These are phyloP conservation scores for Ceratosolen solmsi DNA, from an alignment of 1,140 invertebrate species.

Conservation along the genomic window DNA sequence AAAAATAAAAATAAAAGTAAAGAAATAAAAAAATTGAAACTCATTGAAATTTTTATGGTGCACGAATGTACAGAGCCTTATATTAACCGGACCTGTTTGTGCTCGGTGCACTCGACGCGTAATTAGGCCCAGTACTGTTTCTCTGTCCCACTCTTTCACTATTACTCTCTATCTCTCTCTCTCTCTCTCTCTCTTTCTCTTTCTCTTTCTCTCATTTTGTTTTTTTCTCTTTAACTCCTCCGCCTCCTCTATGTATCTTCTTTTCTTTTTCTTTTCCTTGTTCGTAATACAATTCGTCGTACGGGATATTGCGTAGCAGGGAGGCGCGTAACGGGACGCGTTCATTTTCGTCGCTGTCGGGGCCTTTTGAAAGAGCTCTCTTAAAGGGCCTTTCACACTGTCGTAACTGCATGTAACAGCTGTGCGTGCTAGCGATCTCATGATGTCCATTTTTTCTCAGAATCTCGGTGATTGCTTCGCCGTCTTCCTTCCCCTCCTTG, in stretches of 20 bases:
- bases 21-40: slow-evolving; percentile 7
- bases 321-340: slow-evolving; percentile 34
- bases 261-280: background rate
- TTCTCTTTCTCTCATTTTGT: background rate
- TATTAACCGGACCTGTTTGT: background rate
- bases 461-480: background rate
- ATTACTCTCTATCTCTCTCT: background rate
- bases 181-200: background rate
- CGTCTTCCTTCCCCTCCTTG: background rate
- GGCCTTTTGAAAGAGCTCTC: slow-evolving; percentile 22
- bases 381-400: slow-evolving; percentile 35
- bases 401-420: slow-evolving; percentile 19
- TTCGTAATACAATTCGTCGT: slow-evolving; percentile 51
- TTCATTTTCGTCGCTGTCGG: slow-evolving; percentile 14
- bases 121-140: slow-evolving; percentile 15
- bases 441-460: slow-evolving; percentile 7
- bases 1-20: background rate
- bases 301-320: slow-evolving; percentile 48
- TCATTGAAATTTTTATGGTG: background rate
- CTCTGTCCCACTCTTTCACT: slow-evolving; percentile 15
- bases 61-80: background rate
- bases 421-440: slow-evolving; percentile 8
- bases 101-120: slow-evolving; percentile 4
- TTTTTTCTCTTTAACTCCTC: background rate
- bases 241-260: background rate